These are phyloP conservation scores for Nephrotoma appendiculata DNA, from an alignment of 2,888 invertebrate genomes.

Conservation along the genomic window DNA sequence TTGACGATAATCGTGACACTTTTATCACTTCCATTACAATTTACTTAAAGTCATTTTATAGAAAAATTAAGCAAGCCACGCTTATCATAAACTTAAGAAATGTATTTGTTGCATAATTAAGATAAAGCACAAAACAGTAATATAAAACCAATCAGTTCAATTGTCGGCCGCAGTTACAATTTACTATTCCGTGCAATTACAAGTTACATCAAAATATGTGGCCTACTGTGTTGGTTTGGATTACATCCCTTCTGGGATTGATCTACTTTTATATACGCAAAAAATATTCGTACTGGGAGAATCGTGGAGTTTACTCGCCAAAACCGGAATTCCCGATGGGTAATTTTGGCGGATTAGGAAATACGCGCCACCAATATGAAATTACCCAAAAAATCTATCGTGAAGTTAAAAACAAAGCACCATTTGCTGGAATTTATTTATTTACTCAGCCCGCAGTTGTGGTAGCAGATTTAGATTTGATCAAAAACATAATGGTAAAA, in stretches of 20 bases:
- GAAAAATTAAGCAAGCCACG: no score
- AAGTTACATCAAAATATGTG: no score
- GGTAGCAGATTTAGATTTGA: constrained; percentile 16
- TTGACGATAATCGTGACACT: no score
- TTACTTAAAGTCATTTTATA: no score
- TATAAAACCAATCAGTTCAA: no score
- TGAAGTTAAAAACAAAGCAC: constrained; percentile 21
- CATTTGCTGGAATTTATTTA: constrained; percentile 19
- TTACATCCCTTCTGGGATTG: not conserved
- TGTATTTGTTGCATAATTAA: no score
- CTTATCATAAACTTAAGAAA: no score
- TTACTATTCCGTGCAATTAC: no score
- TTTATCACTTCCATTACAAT: no score
- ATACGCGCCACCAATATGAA: constrained; percentile 16
- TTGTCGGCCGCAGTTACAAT: no score
- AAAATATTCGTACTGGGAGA: constrained; percentile 17
- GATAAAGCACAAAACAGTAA: no score
- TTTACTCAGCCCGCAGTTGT: constrained; percentile 13
- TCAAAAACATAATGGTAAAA: constrained; percentile 22
- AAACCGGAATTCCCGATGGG: constrained; percentile 20
- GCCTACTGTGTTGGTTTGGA: no score
- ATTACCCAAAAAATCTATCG: constrained; percentile 19
- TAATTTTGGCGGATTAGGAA: constrained; percentile 17
- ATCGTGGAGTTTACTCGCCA: constrained; percentile 20
- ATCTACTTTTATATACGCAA: not conserved